Evolutionary conservation across 1,140 invertebrate species (phyloP).

Genomic region (Diachasmimorpha longicaudata): DNA sequence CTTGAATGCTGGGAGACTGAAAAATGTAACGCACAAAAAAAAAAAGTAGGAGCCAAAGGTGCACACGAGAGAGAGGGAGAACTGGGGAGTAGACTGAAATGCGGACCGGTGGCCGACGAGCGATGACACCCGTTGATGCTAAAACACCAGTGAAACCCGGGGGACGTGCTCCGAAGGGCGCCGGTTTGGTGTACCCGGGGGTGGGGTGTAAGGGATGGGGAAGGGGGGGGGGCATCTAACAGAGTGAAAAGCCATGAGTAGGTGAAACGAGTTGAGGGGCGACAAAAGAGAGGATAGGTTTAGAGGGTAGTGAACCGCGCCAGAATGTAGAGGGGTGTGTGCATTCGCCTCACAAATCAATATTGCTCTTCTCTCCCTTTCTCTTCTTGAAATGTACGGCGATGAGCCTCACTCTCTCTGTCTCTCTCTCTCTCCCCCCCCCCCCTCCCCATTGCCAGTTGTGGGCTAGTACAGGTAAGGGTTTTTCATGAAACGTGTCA

Average conservation of each 20-base stretch:
- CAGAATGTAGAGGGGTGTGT: slow-evolving; percentile 18
- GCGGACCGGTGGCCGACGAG: slow-evolving; percentile 19
- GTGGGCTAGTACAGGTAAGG: slow-evolving; percentile 16
- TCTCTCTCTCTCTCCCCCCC: slow-evolving; percentile 6
- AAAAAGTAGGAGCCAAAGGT: no score
- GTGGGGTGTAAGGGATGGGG: no score
- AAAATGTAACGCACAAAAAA: neutral
- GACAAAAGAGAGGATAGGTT: slow-evolving; percentile 32
- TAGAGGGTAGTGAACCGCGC: slow-evolving; percentile 35
- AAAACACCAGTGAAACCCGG: slow-evolving; percentile 19
- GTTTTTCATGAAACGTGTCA: slow-evolving; percentile 54
- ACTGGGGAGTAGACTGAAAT: slow-evolving; percentile 1
- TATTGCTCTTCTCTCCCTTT: slow-evolving; percentile 41
- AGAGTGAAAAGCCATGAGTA: slow-evolving; percentile 19
- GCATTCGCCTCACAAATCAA: slow-evolving; percentile 58
- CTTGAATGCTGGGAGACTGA: neutral
- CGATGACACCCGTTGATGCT: slow-evolving; percentile 27
- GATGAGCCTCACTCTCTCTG: neutral
- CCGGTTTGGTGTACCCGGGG: no score
- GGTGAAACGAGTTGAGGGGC: slow-evolving; percentile 25
- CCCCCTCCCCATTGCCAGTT: slow-evolving; percentile 26
- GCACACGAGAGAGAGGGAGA: neutral
- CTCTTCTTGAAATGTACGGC: neutral
- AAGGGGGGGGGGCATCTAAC: slow-evolving; percentile 18
- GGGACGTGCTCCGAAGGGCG: neutral